Evolutionary conservation across 2,113 vertebrate species (phyloP), one percentile per base, ranked within the genome.

Genomic region (Laticauda laticaudata): DNA sequence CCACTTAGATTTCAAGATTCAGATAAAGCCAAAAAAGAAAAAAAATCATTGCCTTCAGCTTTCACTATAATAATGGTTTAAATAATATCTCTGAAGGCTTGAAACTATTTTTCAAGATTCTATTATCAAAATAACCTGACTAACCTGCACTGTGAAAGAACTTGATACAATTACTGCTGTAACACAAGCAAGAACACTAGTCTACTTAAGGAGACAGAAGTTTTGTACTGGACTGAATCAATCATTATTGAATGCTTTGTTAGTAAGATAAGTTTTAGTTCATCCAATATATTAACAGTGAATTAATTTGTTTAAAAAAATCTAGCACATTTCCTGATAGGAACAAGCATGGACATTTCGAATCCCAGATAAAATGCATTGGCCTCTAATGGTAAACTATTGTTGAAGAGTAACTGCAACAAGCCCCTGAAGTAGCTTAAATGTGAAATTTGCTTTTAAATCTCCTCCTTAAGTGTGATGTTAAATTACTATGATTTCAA

Each of bases 1-100:
- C 93, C 23, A 87, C 96, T 96, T 90, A 96, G 91, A 91, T 81
- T 92, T 96, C 1, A 18, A 93, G 75, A 61, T 75, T 88, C 29
- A 92, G 43, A 81, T 51, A 61, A 11, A 57, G 69, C 7, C 75
- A 94, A 93, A 94, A 10, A 15, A 75, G 29, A 39, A 89, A 10
- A 15, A 55, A 26, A 89, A 15, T 5, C 24, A 56, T 45, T 56
- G 48, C 14, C 56, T 90, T 94, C 18, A 86, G 5, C 55, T 94
- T 69, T 61, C 69, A 86, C 43, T 10, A 94, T 0, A 94, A 53
- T 29, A 93, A 81, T 59, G 56, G 53, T 2, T 59, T 95, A 91
- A 92, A 15, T 64, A 92, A 69, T 59, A 56, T 90, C 85, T 92
- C 2, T 0, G 1, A 51, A 91, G 43, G 93, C 20, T 18, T 14